Evolutionary conservation across 1,140 invertebrate genomes (phyloP), one percentile per base, ranked within the genome.

Genomic region (Sitophilus oryzae): DNA sequence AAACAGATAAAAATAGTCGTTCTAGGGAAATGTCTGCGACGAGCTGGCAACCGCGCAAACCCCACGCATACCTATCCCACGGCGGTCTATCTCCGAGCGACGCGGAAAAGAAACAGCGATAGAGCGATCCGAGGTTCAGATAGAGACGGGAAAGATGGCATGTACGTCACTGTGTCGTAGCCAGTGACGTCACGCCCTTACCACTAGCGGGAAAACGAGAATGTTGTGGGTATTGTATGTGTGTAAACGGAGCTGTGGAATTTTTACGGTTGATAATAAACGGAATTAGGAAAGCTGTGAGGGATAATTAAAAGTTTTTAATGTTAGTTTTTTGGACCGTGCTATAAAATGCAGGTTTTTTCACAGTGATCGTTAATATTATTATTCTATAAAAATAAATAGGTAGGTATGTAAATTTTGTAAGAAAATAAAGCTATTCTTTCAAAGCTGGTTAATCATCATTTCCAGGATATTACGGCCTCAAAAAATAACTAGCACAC

Each of bases 91-190:
- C 11, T 30, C 25, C 11, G 25, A 5, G 11, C 11, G 25, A 30
- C 5, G 25, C 25, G 11, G 25, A 30, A 30, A 6, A 30, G 25
- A n/a, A n/a, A n/a, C n/a, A n/a, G n/a, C n/a, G n/a, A n/a, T n/a
- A n/a, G n/a, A n/a, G n/a, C n/a, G n/a, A n/a, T 20, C 3, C 15
- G 16, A 37, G 23, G 21, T 15, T 15, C 10, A 20, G 35, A 20
- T 10, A 14, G 37, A 21, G 37, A 50, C 10, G 19, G n/a, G 11
- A 11, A 30, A 6, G 25, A n/a, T 5, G 47, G 10, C 19, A 5
- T 23, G 3, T 52, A 52, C 49, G 49, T 52, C 40, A 52, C 25
- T 3, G 49, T 52, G 40, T n/a, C 40, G 40, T 20, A 19, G 15
- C 4, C 8, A 1, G 16, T 42, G 40, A 52, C 49, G 49, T 52